A percentile compares a stretch with the other conserved stretches of the same genome.
Evolutionary conservation across 2,888 invertebrate genomes (phyloP).

Genomic region (Polydesmus complanatus): DNA sequence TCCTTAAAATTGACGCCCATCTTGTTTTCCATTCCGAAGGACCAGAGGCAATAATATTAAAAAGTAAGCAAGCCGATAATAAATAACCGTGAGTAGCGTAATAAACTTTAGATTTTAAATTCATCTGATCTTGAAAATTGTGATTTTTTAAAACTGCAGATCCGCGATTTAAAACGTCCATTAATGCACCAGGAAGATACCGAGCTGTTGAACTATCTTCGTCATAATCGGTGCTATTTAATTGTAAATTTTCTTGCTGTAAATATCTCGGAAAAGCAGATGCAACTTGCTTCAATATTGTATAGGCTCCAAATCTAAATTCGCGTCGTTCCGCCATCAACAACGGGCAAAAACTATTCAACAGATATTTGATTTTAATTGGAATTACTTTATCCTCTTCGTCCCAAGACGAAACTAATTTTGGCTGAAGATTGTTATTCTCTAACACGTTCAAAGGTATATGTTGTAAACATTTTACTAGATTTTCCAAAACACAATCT

Average conservation of each 20-base stretch:
- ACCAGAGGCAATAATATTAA: not conserved
- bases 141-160: not conserved
- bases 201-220: not conserved
- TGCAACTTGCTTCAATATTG: not conserved
- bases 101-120: not conserved
- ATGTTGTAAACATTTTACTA: conserved; percentile 9
- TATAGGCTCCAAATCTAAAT: conserved; percentile 9
- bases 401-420: conserved; percentile 24
- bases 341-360: conserved; percentile 29
- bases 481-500: not conserved
- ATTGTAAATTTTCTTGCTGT: not conserved
- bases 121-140: not conserved
- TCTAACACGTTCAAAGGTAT: conserved; percentile 20
- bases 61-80: not conserved
- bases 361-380: conserved; percentile 27
- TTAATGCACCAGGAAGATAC: not conserved
- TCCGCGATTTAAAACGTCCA: not conserved
- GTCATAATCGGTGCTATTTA: not conserved
- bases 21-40: not conserved
- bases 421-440: conserved; percentile 26
- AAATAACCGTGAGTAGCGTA: not conserved
- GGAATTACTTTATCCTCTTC: conserved; percentile 26
- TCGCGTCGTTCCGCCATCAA: conserved; percentile 20
- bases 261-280: not conserved
- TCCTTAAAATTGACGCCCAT: not conserved